Conservation (phyloP, 2,888 invertebrate species). For the Rotaria socialis region DNA sequence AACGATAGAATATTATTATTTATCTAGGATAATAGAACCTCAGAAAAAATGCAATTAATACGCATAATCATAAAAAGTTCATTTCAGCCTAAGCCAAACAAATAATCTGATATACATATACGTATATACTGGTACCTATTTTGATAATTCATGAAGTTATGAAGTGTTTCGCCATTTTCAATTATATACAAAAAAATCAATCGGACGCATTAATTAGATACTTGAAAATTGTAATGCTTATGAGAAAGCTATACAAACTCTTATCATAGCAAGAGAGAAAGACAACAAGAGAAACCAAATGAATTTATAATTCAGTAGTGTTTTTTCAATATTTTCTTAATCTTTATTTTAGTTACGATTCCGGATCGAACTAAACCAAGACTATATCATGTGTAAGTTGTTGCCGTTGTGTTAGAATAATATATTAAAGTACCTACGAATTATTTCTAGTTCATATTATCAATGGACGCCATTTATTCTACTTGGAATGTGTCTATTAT, state of each 20-base stretch:
- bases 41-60: neutral
- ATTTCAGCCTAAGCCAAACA: neutral
- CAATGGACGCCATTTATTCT: conserved; percentile 10
- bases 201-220: too few relatives aligned
- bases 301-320: too few relatives aligned
- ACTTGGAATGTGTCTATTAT: neutral
- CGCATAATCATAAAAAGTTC: neutral
- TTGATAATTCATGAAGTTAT: too few relatives aligned
- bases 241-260: too few relatives aligned
- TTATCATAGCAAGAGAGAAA: too few relatives aligned
- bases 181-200: too few relatives aligned
- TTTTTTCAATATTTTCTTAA: neutral
- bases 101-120: neutral
- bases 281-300: too few relatives aligned
- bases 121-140: too few relatives aligned
- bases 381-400: neutral
- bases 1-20: too few relatives aligned
- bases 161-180: too few relatives aligned
- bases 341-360: neutral
- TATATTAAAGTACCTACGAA: neutral
- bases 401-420: neutral
- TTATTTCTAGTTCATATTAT: neutral
- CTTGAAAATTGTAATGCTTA: too few relatives aligned
- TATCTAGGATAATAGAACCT: too few relatives aligned
- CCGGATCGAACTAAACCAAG: conserved; percentile 1